Conservation (phyloP, 2,797 vertebrate genomes). For the Phaenicophaeus curvirostris region DNA sequence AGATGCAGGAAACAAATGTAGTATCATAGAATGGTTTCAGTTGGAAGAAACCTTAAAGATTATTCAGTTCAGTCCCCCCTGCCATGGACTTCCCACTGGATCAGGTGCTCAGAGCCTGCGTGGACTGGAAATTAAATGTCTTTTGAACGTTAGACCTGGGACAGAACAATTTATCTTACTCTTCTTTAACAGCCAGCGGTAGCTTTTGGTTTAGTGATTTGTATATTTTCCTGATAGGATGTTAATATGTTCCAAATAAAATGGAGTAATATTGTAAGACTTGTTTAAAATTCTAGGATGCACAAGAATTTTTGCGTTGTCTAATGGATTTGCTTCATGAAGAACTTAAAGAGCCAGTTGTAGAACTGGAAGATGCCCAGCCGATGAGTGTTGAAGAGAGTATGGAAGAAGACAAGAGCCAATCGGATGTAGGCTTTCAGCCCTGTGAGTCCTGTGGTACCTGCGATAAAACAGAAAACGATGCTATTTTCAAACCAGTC, state of each 20-base stretch:
- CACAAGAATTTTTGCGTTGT: slow-evolving; percentile 97
- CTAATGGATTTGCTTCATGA: slow-evolving; percentile 98
- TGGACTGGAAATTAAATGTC: not conserved
- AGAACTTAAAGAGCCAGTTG: slow-evolving; percentile 90
- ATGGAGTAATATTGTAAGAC: not conserved
- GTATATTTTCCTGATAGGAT: not conserved
- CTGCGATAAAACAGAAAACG: slow-evolving; percentile 88
- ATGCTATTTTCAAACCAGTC: slow-evolving; percentile 72
- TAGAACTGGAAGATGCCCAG: slow-evolving; percentile 85
- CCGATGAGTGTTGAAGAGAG: slow-evolving; percentile 74
- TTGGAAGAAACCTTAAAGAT: too few species aligned
- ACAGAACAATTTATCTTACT: not conserved
- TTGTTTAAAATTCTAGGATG: slow-evolving; percentile 84
- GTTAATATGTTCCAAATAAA: not conserved
- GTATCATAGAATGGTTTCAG: too few species aligned
- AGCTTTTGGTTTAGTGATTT: not conserved
- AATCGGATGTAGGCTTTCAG: slow-evolving; percentile 91
- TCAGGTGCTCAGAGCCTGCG: too few species aligned
- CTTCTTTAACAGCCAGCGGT: not conserved
- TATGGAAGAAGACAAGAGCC: slow-evolving; percentile 88
- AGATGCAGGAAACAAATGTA: not conserved
- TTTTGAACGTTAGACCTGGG: not conserved
- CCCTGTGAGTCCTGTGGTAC: slow-evolving; percentile 92
- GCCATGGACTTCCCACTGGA: too few species aligned
- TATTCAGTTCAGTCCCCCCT: too few species aligned